These are phyloP conservation scores for Caenorhabditis drosophilae DNA, from an alignment of 2,888 invertebrate species.

Conservation along the genomic window DNA sequence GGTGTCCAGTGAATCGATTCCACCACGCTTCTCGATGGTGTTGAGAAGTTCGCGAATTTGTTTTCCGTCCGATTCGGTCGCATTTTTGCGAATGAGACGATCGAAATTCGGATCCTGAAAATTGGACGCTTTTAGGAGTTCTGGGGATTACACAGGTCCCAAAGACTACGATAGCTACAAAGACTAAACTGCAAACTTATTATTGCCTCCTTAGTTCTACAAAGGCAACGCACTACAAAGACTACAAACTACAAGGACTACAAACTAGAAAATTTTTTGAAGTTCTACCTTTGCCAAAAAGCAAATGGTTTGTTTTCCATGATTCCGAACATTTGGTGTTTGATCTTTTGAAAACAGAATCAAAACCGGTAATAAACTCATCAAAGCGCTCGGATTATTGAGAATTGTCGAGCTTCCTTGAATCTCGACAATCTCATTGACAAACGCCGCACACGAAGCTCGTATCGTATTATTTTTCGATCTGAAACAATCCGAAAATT, in stretches of 20 bases:
- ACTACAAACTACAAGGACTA: no score
- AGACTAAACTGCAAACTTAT: no score
- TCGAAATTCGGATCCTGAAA: slow-evolving; percentile 50
- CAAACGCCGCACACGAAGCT: slow-evolving; percentile 78
- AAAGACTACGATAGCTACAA: no score
- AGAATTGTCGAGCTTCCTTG: slow-evolving; percentile 77
- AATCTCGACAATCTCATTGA: slow-evolving; percentile 78
- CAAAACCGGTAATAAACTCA: slow-evolving; percentile 36
- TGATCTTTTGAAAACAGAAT: slow-evolving; percentile 44
- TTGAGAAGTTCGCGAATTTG: slow-evolving; percentile 41
- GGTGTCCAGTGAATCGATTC: slow-evolving; percentile 39
- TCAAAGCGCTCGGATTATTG: slow-evolving; percentile 26
- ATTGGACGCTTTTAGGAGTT: not conserved
- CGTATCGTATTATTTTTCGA: slow-evolving; percentile 89
- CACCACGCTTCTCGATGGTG: slow-evolving; percentile 48
- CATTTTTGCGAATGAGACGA: slow-evolving; percentile 42
- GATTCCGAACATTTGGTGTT: slow-evolving; percentile 44
- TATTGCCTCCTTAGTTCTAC: no score
- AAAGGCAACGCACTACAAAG: no score
- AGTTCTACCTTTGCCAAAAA: slow-evolving; percentile 44
- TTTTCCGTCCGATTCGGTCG: slow-evolving; percentile 35
- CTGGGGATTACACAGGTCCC: no score
- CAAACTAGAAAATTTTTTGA: no score
- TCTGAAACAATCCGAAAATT: slow-evolving; percentile 59
- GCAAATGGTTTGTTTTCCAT: slow-evolving; percentile 41